Percentiles rank a stretch among this genome's conserved stretches.
phyloP scores from a whole-genome alignment of 2,888 invertebrate species.

The Salticus scenicus region DNA sequence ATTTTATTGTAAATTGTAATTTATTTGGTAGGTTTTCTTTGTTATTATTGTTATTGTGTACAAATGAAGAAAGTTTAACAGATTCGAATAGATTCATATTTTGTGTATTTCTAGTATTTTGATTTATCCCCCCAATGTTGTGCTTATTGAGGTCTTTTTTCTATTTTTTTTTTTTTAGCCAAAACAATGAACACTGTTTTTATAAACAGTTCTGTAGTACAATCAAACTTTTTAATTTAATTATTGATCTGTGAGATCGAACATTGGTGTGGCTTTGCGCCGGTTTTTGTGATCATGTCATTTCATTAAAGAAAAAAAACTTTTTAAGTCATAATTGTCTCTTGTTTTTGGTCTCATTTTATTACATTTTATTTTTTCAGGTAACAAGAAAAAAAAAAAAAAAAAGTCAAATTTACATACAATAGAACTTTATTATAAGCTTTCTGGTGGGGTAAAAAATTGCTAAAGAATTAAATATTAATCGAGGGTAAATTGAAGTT shows the following conservation, averaged over 20 bases:
- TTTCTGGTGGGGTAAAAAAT: no score
- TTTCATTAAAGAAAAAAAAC: conserved; percentile 64
- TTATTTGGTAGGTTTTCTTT: conserved; percentile 19
- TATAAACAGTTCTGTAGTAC: conserved; percentile 65
- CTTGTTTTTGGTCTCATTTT: no score
- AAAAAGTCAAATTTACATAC: no score
- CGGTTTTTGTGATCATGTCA: conserved; percentile 69
- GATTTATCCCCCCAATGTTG: conserved; percentile 54
- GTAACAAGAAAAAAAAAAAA: no score
- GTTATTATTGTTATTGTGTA: conserved; percentile 16
- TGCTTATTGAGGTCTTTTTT: conserved; percentile 64
- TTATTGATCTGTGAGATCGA: conserved; percentile 68
- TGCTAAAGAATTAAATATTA: no score
- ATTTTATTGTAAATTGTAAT: not conserved
- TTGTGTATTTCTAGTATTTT: conserved; percentile 40
- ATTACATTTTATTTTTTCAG: no score
- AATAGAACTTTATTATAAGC: no score
- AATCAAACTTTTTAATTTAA: conserved; percentile 70
- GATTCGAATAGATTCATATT: conserved; percentile 10
- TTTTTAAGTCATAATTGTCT: conserved; percentile 37
- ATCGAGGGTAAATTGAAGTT: no score
- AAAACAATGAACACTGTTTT: conserved; percentile 60
- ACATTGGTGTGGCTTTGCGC: conserved; percentile 69
- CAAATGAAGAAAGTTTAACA: conserved; percentile 22
- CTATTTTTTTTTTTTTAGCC: no score